Evolutionary conservation across 2,797 vertebrate species (phyloP).

Genomic region (Crocidura indochinensis): DNA sequence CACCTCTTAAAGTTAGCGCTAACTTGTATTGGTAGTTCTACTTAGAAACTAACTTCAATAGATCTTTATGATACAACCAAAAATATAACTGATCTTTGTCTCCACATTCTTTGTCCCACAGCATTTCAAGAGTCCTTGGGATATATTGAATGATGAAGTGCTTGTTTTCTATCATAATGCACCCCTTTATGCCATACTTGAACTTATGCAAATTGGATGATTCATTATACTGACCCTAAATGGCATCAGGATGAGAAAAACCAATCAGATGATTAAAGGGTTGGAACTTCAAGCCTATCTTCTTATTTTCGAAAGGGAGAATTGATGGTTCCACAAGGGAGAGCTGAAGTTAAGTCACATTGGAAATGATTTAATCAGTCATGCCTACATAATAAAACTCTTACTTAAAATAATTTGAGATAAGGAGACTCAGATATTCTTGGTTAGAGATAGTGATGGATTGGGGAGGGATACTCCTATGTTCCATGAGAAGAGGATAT

Average conservation of each 20-base stretch:
- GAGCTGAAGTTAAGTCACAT: not conserved
- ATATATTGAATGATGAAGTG: not conserved
- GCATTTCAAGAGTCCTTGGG: not conserved
- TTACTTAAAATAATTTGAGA: not conserved
- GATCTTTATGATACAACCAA: not conserved
- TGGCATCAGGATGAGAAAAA: slow-evolving; percentile 31
- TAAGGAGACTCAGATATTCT: not conserved
- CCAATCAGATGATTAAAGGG: not conserved
- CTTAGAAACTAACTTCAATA: not conserved
- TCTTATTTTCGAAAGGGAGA: not conserved
- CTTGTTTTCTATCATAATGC: slow-evolving; percentile 36
- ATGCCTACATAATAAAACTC: not conserved
- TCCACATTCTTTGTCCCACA: not conserved
- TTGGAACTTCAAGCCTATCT: not conserved
- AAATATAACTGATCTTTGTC: not conserved
- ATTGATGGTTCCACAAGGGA: not conserved
- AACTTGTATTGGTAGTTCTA: not conserved
- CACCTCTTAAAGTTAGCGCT: not conserved
- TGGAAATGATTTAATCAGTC: not conserved
- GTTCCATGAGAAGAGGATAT: not conserved
- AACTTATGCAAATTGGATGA: not conserved
- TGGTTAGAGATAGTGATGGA: not conserved
- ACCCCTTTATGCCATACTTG: not conserved
- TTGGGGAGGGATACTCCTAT: accelerated
- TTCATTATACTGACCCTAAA: not conserved